Conservation (phyloP, 2,888 invertebrate species). For the Epinotia bilunana region DNA sequence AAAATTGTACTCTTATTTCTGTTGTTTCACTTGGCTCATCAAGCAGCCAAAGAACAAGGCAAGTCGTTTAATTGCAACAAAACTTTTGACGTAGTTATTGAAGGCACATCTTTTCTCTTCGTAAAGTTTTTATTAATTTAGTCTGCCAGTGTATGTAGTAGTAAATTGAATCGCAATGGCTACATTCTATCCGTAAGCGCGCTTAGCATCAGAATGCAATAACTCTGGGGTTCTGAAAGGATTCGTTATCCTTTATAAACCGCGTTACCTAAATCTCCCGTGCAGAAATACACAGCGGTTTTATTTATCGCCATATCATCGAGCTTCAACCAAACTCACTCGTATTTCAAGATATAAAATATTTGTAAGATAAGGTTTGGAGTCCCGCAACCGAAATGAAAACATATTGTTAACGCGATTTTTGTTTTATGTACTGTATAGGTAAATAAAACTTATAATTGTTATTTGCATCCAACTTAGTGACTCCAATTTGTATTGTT, state of each 20-base stretch:
- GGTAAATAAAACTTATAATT: background rate
- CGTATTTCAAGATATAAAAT: slow-evolving; percentile 44
- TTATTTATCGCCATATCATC: slow-evolving; percentile 52
- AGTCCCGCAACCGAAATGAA: background rate
- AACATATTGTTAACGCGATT: background rate
- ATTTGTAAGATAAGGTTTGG: slow-evolving; percentile 11
- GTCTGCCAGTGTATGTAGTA: background rate
- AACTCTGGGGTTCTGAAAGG: slow-evolving; percentile 53
- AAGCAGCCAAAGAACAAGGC: slow-evolving; percentile 1
- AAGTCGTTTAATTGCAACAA: background rate
- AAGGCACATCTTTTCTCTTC: slow-evolving; percentile 1
- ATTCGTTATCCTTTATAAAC: slow-evolving; percentile 53
- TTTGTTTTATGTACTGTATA: too few relatives aligned
- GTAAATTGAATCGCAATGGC: slow-evolving; percentile 35
- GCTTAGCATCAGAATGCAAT: slow-evolving; percentile 56
- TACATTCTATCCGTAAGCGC: slow-evolving; percentile 46
- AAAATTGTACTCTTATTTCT: slow-evolving; percentile 7
- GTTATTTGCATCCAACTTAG: background rate
- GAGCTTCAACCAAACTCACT: slow-evolving; percentile 45
- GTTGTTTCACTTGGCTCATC: background rate
- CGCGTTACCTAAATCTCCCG: slow-evolving; percentile 48
- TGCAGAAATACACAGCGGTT: slow-evolving; percentile 47
- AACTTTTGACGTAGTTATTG: background rate
- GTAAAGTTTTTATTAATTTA: slow-evolving; percentile 14
- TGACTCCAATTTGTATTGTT: slow-evolving; percentile 13